Evolutionary conservation across 2,888 invertebrate species (phyloP).

Genomic region (Caenorhabditis panamensis): DNA sequence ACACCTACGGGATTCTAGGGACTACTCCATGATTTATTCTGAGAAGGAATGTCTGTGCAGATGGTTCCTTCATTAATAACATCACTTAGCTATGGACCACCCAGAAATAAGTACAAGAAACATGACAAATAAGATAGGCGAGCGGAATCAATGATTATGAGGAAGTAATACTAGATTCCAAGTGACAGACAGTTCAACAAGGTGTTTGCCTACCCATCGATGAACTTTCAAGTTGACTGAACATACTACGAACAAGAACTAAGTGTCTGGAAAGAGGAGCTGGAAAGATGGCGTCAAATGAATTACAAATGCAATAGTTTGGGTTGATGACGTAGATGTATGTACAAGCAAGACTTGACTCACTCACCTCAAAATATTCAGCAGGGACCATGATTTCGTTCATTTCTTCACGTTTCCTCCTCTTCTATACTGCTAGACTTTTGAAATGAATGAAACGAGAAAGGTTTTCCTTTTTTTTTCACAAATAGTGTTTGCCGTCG

Average conservation of each 20-base stretch:
- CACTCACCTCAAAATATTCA: slow-evolving; percentile 55
- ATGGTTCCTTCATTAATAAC: background rate
- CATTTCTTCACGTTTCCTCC: slow-evolving; percentile 5
- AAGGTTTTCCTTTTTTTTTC: background rate
- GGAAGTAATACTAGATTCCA: too few relatives aligned
- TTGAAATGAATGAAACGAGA: background rate
- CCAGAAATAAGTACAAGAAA: background rate
- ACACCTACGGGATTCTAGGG: background rate
- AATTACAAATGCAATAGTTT: slow-evolving; percentile 9
- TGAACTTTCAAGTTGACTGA: too few relatives aligned
- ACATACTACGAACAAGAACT: background rate
- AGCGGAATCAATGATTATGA: too few relatives aligned
- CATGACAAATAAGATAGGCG: background rate
- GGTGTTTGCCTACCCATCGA: too few relatives aligned
- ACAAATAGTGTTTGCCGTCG: slow-evolving; percentile 24
- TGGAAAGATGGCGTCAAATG: background rate
- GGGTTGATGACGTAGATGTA: slow-evolving; percentile 32
- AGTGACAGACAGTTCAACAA: too few relatives aligned
- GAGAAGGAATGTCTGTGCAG: background rate
- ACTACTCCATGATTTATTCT: slow-evolving; percentile 1
- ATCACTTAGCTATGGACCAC: background rate
- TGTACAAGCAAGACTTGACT: background rate
- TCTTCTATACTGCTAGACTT: background rate
- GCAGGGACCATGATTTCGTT: slow-evolving; percentile 43
- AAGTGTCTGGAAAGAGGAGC: background rate